Percentiles rank a stretch among this genome's conserved stretches.
These are phyloP conservation scores for Callipepla californica DNA, from an alignment of 2,113 vertebrate genomes.

Conservation along the genomic window DNA sequence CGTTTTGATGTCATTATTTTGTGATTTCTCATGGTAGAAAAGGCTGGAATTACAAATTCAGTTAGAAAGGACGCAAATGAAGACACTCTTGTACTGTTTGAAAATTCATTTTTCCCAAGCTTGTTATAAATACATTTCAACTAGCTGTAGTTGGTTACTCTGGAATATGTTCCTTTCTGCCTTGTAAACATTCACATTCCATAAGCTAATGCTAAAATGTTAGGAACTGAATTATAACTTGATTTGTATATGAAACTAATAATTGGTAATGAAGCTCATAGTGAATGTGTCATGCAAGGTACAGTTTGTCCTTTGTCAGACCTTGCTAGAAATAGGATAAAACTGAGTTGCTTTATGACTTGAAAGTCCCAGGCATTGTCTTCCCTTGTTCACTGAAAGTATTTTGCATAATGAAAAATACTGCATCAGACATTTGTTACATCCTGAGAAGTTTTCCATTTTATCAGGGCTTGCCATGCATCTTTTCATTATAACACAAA, in stretches of 20 bases:
- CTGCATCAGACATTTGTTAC: background rate
- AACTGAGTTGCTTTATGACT: background rate
- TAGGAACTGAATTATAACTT: background rate
- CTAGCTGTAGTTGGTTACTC: background rate
- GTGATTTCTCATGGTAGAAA: background rate
- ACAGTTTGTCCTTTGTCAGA: background rate
- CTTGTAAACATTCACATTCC: background rate
- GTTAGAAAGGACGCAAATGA: background rate
- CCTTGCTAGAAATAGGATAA: background rate
- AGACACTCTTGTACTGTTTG: background rate
- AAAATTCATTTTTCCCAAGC: background rate
- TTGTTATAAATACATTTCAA: background rate
- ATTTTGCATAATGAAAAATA: background rate
- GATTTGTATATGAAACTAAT: accelerated
- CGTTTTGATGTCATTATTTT: background rate
- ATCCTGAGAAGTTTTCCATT: background rate
- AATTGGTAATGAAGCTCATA: background rate
- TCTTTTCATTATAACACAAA: background rate
- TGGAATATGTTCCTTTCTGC: background rate
- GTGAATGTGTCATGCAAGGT: background rate
- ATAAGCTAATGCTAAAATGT: background rate
- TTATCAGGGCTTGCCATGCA: accelerated
- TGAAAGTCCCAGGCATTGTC: background rate
- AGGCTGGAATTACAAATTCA: background rate
- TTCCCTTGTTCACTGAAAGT: background rate